phyloP scores from a whole-genome alignment of 2,888 invertebrate species.

The Marasmarcha lunaedactyla region DNA sequence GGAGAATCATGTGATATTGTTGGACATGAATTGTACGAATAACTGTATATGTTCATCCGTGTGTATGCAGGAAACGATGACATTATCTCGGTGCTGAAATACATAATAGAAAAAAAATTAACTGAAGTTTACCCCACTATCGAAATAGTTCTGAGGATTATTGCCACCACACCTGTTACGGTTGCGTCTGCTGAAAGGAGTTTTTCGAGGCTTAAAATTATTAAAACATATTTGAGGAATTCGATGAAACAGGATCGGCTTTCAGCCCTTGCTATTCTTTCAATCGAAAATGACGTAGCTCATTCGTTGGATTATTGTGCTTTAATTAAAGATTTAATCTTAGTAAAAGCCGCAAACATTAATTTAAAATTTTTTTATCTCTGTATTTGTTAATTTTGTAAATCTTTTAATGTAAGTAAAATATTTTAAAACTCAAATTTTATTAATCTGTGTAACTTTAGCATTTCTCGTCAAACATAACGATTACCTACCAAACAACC shows the following conservation, averaged over 20 bases:
- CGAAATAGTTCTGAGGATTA: slow-evolving; percentile 17
- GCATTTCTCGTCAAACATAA: too few relatives aligned
- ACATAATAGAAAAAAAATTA: not conserved
- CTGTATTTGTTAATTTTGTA: slow-evolving; percentile 1
- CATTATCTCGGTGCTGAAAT: slow-evolving; percentile 16
- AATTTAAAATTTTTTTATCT: slow-evolving; percentile 11
- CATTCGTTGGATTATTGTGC: slow-evolving; percentile 17
- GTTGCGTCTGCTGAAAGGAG: slow-evolving; percentile 16
- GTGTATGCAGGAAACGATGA: slow-evolving; percentile 15
- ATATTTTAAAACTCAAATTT: not conserved
- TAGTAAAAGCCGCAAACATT: slow-evolving; percentile 15
- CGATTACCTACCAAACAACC: too few relatives aligned
- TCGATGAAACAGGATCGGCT: too few relatives aligned
- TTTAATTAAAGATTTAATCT: too few relatives aligned
- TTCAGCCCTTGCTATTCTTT: slow-evolving; percentile 12
- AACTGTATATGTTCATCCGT: too few relatives aligned
- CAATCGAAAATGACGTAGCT: slow-evolving; percentile 8
- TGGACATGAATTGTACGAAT: slow-evolving; percentile 17
- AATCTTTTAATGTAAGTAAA: too few relatives aligned
- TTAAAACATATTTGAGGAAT: slow-evolving; percentile 16
- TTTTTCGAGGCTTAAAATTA: slow-evolving; percentile 16
- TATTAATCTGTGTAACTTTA: not conserved
- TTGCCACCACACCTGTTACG: slow-evolving; percentile 16
- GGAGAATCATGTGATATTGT: slow-evolving; percentile 18
- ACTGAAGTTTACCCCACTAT: too few relatives aligned